Conservation (phyloP, 2,888 invertebrate species). For the Hydropsyche betteni region DNA sequence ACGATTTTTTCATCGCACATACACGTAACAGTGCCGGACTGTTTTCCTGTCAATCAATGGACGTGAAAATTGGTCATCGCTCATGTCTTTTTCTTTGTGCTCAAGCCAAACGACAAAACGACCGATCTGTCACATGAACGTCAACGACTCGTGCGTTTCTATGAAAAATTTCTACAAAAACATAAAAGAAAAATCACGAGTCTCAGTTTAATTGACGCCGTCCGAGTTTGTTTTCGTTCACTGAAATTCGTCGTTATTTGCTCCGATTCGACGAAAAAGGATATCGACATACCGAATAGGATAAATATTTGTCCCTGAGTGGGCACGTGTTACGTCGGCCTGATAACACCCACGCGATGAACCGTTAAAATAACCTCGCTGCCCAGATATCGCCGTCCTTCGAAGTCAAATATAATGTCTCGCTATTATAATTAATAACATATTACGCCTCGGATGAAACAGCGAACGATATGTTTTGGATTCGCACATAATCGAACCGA, state of each 20-base stretch:
- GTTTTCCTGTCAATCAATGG: slow-evolving; percentile 14
- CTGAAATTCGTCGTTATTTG: no score
- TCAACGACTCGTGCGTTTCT: neutral
- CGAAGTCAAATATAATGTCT: no score
- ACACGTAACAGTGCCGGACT: neutral
- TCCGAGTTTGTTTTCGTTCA: no score
- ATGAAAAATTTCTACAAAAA: no score
- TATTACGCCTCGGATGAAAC: no score
- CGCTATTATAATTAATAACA: no score
- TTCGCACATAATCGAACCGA: no score
- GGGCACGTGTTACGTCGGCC: neutral
- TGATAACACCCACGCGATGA: slow-evolving; percentile 18
- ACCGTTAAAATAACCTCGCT: slow-evolving; percentile 22
- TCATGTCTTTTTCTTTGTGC: slow-evolving; percentile 16
- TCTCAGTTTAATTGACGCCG: no score
- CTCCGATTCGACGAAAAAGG: no score
- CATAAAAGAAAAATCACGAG: no score
- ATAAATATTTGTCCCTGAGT: neutral
- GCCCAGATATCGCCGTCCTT: slow-evolving; percentile 4
- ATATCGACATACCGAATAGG: neutral
- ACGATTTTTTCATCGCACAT: neutral
- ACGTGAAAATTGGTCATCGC: slow-evolving; percentile 26
- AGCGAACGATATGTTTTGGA: no score
- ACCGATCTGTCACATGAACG: slow-evolving; percentile 4
- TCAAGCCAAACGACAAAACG: neutral